phyloP scores from a whole-genome alignment of 2,888 invertebrate genomes.

The Acleris literana region DNA sequence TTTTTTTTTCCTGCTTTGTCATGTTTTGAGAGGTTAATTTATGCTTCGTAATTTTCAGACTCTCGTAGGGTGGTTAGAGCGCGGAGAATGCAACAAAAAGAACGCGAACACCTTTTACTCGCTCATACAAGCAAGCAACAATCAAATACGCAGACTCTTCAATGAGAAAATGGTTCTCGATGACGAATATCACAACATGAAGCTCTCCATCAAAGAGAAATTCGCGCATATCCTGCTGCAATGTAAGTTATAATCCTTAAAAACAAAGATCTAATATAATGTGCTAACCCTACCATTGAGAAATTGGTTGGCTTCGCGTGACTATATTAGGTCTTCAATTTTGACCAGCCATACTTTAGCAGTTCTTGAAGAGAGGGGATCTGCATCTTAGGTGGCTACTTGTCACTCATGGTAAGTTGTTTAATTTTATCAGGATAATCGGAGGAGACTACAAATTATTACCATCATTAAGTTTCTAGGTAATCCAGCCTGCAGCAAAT shows the following conservation, averaged over 20 bases:
- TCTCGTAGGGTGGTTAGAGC: constrained; percentile 94
- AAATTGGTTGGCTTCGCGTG: background rate
- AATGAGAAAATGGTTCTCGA: constrained; percentile 93
- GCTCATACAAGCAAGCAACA: constrained; percentile 96
- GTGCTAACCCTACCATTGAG: background rate
- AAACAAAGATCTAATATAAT: background rate
- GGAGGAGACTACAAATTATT: no score
- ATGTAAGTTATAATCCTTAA: constrained; percentile 87
- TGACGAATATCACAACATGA: constrained; percentile 92
- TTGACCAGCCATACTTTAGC: no score
- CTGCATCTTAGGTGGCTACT: no score
- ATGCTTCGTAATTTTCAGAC: constrained; percentile 71
- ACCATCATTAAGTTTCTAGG: no score
- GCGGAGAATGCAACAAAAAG: constrained; percentile 95
- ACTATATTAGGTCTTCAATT: background rate
- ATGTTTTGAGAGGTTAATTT: no score
- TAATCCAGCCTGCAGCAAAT: no score
- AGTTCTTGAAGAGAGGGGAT: no score
- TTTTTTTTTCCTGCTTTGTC: no score
- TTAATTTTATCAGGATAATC: no score
- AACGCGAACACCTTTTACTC: constrained; percentile 96
- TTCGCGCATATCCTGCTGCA: constrained; percentile 93
- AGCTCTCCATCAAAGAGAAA: constrained; percentile 90
- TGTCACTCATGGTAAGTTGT: no score
- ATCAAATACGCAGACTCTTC: constrained; percentile 93